Base-by-base conservation (phyloP, 2,888 invertebrate species). In the Dasysyrphus tricinctus region DNA sequence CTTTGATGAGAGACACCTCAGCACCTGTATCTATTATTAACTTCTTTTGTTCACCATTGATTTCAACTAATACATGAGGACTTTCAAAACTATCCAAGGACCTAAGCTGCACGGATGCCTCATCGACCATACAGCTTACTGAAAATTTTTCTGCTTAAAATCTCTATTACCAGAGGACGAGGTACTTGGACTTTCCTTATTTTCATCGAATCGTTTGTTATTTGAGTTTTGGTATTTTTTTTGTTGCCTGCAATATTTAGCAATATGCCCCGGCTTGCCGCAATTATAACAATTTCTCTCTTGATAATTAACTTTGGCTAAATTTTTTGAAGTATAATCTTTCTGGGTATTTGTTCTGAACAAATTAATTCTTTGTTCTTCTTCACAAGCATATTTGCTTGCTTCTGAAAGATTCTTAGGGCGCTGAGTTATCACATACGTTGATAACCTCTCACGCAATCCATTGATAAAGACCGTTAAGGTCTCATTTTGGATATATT, bases 1-100 rank as follows among this genome's bases (percentile, higher is more conserved):
- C 59, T 29, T 59, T 73, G 19, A 73, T 34, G 9, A 24, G 24
- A 24, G 24, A 24, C 24, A 24, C 24, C 24, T 24, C 24, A 24
- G 24, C 24, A 24, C 24, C 24, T 24, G 24, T 24, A 24, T 24
- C 24, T 24, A 24, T 24, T 24, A 24, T 24, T 24, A 24, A 24
- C 7, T 44, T 44, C n/a, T 44, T 44, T 44, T 44, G 44, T 44
- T 44, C 44, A 44, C 44, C 44, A 44, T 44, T 44, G 19, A 73
- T 24, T 44, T 44, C 54, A 5, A 54, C 39, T 39, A 72, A 32
- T 47, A 54, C 72, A 24, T 49, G 8, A 49, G 47, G 47, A 37
- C 49, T 59, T 73, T 59, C 59, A 24, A 16, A 59, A 32, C 44
- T 73, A 44, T 73, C 73, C n/a, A 72, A 57, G 42, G 59, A 39